Base-by-base conservation (phyloP, 1,140 invertebrate species). In the Octopus sinensis region DNA sequence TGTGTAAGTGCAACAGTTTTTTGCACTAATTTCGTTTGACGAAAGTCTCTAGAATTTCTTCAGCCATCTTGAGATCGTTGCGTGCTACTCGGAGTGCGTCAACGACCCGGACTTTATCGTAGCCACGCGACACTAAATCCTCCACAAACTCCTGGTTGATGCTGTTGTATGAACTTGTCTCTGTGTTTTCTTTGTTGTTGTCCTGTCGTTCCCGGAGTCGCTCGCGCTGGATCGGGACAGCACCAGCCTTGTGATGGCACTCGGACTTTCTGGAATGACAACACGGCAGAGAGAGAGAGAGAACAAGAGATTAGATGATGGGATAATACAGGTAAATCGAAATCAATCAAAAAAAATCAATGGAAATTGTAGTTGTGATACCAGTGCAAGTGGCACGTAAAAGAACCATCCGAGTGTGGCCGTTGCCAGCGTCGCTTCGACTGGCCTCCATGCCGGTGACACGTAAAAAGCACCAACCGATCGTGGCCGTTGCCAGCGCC, bases 21-120 rank as follows among this genome's bases (percentile, higher is more conserved):
- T 71, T 10, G 68, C 13, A n/a, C 83, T 84, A 82, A 10, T 81
- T 83, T 52, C 84, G 84, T 81, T 87, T 86, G 13, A 90, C 96
- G 91, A 98, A 98, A 90, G 97, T 96, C 89, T 96, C 95, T 85
- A 98, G 92, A 91, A 98, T 98, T 91, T 97, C 96, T 91, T 96
- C 95, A 53, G 96, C 96, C 96, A 98, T 97, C 90, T 95, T 95
- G 54, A 97, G 93, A 91, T 98, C 95, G 90, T 98, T 98, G 80
- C 95, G 93, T 2, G 96, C 96, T 80, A 98, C 97, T 79, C 95
- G 95, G 82, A 98, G 92, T 7, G 96, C 96, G 85, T 96, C 93
- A 68, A 97, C 95, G 0, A 97, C 96, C 71, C 95, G 95, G 86
- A 97, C 95, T 87, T 96, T 95, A 5, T 95, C 93, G 87, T 96